These are phyloP conservation scores for Antheraea pernyi DNA, from an alignment of 1,140 invertebrate species.

Conservation along the genomic window DNA sequence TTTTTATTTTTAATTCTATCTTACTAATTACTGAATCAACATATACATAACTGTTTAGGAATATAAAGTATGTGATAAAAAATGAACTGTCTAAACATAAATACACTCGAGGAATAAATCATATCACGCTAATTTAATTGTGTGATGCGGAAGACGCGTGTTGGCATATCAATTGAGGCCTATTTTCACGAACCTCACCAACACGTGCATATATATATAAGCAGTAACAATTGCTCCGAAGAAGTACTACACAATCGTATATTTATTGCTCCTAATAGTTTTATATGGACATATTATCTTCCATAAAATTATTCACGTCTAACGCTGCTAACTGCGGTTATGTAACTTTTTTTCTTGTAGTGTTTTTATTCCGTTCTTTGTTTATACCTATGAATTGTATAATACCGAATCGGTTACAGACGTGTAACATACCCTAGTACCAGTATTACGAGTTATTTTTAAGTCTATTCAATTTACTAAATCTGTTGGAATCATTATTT, in stretches of 20 bases:
- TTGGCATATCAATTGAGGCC: constrained; percentile 36
- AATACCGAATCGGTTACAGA: not conserved
- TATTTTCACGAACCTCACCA: constrained; percentile 25
- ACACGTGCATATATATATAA: not conserved
- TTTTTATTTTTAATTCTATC: not conserved
- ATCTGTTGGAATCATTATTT: not conserved
- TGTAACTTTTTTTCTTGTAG: not conserved
- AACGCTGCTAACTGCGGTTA: not conserved
- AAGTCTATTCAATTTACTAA: not conserved
- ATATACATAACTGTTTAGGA: constrained; percentile 12
- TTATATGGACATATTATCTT: constrained; percentile 35
- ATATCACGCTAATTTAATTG: constrained; percentile 35
- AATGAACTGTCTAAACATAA: not conserved
- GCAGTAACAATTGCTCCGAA: constrained; percentile 20
- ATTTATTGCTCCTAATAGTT: constrained; percentile 56
- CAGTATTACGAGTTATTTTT: too few relatives aligned
- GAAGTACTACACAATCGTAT: constrained; percentile 37
- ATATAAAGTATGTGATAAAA: not conserved
- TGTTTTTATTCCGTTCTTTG: not conserved
- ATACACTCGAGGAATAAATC: constrained; percentile 17
- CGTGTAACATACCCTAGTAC: too few relatives aligned
- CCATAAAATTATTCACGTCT: constrained; percentile 36
- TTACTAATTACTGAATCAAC: not conserved
- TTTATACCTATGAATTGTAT: not conserved
- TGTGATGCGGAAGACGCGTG: constrained; percentile 23